A percentile compares a stretch with the other conserved stretches of the same genome.
Evolutionary conservation across 2,113 vertebrate genomes (phyloP).

Genomic region (Donacobius atricapilla): DNA sequence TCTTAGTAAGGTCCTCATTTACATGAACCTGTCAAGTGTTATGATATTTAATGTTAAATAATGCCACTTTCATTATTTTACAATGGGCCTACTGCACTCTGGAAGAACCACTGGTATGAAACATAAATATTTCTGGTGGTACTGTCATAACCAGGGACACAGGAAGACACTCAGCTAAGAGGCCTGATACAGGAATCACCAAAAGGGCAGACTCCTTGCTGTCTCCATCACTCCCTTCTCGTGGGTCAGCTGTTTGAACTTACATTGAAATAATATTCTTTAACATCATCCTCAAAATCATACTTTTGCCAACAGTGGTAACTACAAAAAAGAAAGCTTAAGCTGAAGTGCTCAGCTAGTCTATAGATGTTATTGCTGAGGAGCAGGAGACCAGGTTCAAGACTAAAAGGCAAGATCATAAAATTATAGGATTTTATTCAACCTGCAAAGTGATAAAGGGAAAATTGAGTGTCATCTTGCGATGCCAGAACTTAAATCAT

Average conservation of each 20-base stretch:
- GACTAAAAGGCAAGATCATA: neutral
- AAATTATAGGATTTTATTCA: neutral
- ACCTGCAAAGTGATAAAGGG: neutral
- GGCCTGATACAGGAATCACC: neutral
- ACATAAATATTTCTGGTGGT: constrained; percentile 25
- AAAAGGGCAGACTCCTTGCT: neutral
- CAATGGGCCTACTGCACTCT: constrained; percentile 22
- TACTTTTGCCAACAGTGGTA: neutral
- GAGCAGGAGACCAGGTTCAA: neutral
- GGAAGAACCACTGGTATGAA: constrained; percentile 28
- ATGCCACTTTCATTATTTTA: constrained; percentile 52
- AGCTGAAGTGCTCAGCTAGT: neutral
- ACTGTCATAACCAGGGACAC: neutral
- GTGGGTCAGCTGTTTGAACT: neutral
- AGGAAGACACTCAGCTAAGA: neutral
- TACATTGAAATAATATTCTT: neutral
- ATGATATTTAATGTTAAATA: constrained; percentile 63
- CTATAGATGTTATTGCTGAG: neutral
- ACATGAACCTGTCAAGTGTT: constrained; percentile 65
- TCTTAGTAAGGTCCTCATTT: constrained; percentile 48
- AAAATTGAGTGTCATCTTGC: neutral
- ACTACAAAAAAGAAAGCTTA: neutral
- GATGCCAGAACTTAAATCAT: neutral
- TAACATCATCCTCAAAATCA: neutral
- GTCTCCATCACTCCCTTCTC: neutral